A percentile compares a stretch with the other conserved stretches of the same genome.
These are phyloP conservation scores for Gryllus bimaculatus DNA, from an alignment of 1,140 invertebrate species.

Conservation along the genomic window DNA sequence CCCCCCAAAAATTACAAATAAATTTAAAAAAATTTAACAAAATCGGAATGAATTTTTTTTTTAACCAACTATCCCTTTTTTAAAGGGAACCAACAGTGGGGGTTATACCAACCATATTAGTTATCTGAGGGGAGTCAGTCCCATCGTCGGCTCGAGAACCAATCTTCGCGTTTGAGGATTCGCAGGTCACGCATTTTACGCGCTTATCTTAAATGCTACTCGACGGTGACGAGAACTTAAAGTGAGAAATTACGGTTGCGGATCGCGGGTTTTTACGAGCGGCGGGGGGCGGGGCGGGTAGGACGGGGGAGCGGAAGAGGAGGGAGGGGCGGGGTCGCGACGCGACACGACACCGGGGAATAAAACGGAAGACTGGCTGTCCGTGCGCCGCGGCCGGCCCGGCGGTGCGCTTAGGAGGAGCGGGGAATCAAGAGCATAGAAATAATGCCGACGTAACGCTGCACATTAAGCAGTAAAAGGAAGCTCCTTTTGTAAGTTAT, in stretches of 20 bases:
- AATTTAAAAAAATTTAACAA: too few species aligned
- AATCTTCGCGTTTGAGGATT: neutral
- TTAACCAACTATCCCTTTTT: too few species aligned
- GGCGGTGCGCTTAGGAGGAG: neutral
- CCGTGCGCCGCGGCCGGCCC: too few species aligned
- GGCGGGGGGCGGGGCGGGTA: too few species aligned
- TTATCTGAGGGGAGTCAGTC: neutral
- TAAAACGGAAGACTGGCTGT: too few species aligned
- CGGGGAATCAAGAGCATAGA: neutral
- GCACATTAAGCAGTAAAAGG: slow-evolving; percentile 1
- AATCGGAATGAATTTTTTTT: too few species aligned
- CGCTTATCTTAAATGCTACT: neutral
- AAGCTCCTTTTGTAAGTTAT: neutral
- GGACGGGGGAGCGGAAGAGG: too few species aligned
- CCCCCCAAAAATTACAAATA: too few species aligned
- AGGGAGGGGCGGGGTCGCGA: too few species aligned
- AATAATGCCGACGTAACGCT: slow-evolving; percentile 1
- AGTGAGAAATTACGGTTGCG: neutral
- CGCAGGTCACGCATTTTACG: neutral
- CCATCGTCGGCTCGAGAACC: neutral
- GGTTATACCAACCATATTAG: too few species aligned
- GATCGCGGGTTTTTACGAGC: neutral
- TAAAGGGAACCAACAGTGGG: too few species aligned
- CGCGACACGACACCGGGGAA: too few species aligned
- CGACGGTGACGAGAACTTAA: neutral